Evolutionary conservation across 2,797 vertebrate species (phyloP), one percentile per base, ranked within the genome.

Genomic region (Meda fulgida): DNA sequence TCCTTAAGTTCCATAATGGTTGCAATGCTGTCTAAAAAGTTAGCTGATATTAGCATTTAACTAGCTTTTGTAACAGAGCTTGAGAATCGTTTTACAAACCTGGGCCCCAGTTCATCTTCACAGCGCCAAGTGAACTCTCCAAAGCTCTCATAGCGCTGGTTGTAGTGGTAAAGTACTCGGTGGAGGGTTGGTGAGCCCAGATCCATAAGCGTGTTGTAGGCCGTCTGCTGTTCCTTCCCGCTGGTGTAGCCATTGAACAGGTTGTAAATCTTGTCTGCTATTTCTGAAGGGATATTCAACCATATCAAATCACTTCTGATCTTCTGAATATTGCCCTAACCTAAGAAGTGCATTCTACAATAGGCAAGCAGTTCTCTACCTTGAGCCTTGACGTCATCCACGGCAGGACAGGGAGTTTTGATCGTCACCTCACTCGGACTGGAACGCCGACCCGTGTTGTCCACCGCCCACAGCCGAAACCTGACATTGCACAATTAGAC

Each of bases 41-140:
- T 8, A 36, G 65, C 65, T 23, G 19, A 7, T 55, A 55, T 31
- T 16, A 10, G n/a, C 29, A 29, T 66, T 66, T 69, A 38, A 71
- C 31, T 72, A 72, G 16, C 7, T 38, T 55, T 60, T 58, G 23
- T 55, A 26, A 40, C n/a, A 60, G 13, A 78, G n/a, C 48, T 40
- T 36, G 3, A 76, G 16, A 66, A 86, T 60, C 14, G 16, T 31
- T 26, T 14, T 14, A 60, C 77, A 89, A 96, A 99, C 97, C 98
- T 98, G 89, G 98, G 98, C 23, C 98, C 98, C 0, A 99, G 93
- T 88, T 99, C 98, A 34, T 99, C 98, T 88, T 99, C 98, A 84
- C 98, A 99, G 85, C 98, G 95, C 98, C 98, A 99, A 80, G 97
- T 99, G 92, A 99, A 99, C 88, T 99, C 98, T 18, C 98, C 98